These are phyloP conservation scores for Dicycla oo DNA, from an alignment of 2,888 invertebrate species.

Conservation along the genomic window DNA sequence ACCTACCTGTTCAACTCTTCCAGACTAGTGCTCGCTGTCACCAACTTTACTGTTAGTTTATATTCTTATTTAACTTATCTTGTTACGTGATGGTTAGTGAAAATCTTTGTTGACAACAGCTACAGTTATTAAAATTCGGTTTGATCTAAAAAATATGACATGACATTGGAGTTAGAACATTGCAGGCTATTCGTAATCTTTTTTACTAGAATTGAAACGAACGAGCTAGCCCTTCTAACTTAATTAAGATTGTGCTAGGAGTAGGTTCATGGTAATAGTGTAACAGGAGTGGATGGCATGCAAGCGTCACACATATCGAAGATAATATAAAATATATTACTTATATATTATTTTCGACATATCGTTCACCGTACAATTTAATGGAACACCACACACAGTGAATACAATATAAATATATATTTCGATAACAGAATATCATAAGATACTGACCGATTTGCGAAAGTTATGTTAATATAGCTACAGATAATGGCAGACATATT, in stretches of 20 bases:
- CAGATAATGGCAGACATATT: no score
- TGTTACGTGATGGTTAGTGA: neutral
- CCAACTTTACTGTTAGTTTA: constrained; percentile 81
- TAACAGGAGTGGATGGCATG: neutral
- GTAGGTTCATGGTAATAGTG: neutral
- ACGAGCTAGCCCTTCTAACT: neutral
- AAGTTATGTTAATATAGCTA: no score
- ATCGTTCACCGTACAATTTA: no score
- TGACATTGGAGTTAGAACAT: neutral
- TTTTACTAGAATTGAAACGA: neutral
- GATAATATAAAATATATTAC: no score
- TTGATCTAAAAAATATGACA: neutral
- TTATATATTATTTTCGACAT: no score
- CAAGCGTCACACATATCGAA: no score
- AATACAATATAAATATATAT: no score
- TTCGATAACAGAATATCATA: no score
- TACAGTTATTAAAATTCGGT: neutral
- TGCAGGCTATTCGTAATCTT: neutral
- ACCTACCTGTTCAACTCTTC: constrained; percentile 83
- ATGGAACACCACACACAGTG: no score
- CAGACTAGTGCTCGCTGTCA: constrained; percentile 79
- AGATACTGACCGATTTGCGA: no score
- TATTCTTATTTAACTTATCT: neutral
- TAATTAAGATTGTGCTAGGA: neutral
- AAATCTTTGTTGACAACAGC: neutral